Conservation (phyloP, 2,888 invertebrate species). For the Thumatha senex region DNA sequence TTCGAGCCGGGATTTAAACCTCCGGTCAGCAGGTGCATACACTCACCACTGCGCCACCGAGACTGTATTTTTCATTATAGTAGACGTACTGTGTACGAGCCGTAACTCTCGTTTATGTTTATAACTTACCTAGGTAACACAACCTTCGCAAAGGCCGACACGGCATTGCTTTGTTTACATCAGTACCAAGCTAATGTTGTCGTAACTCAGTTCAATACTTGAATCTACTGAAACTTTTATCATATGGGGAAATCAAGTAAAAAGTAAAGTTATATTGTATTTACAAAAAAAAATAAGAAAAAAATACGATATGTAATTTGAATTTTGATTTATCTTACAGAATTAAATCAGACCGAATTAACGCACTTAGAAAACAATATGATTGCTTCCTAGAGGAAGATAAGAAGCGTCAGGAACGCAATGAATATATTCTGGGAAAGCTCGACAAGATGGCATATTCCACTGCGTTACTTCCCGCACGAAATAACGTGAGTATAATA, state of each 20-base stretch:
- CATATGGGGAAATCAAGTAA: constrained; percentile 73
- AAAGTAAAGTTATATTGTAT: constrained; percentile 48
- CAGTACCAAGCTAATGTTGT: constrained; percentile 35
- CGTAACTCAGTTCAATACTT: constrained; percentile 12
- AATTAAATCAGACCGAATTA: constrained; percentile 65
- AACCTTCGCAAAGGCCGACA: constrained; percentile 70
- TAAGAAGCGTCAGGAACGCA: constrained; percentile 72
- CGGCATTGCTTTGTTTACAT: constrained; percentile 72
- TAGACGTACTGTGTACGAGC: constrained; percentile 42
- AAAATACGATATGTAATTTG: not conserved
- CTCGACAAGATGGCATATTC: constrained; percentile 70
- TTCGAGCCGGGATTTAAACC: no score
- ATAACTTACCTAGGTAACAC: constrained; percentile 45
- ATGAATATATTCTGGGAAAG: constrained; percentile 70
- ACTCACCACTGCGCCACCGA: no score
- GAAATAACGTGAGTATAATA: constrained; percentile 40
- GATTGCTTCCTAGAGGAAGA: constrained; percentile 75
- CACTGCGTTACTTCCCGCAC: constrained; percentile 49
- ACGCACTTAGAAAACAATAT: constrained; percentile 68
- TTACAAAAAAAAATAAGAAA: not conserved
- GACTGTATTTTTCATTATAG: not conserved
- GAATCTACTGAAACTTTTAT: constrained; percentile 18
- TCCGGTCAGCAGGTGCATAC: no score
- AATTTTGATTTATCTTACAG: constrained; percentile 42
- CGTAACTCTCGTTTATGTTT: constrained; percentile 24